These are phyloP conservation scores for Amphipyra berbera DNA, from an alignment of 2,888 invertebrate species.

Conservation along the genomic window DNA sequence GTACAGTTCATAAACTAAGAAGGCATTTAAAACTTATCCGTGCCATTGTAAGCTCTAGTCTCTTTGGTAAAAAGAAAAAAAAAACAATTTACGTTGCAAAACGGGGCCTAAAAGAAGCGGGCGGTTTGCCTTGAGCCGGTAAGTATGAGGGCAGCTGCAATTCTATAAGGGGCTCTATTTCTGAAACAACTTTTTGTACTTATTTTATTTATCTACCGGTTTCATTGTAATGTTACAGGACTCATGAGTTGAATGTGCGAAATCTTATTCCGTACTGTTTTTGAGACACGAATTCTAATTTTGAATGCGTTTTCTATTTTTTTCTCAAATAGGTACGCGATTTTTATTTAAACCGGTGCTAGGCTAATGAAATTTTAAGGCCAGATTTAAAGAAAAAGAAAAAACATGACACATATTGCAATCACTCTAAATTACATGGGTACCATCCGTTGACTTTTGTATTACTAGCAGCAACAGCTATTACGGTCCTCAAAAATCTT, in stretches of 20 bases:
- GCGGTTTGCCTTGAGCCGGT: slow-evolving; percentile 84
- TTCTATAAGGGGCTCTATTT: slow-evolving; percentile 79
- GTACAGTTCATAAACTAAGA: slow-evolving; percentile 62
- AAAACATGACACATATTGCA: background rate
- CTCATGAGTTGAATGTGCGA: slow-evolving; percentile 48
- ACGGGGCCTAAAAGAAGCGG: slow-evolving; percentile 74
- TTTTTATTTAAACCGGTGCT: too few relatives aligned
- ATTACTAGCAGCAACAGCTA: background rate
- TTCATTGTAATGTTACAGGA: slow-evolving; percentile 75
- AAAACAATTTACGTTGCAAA: slow-evolving; percentile 76
- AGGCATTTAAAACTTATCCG: slow-evolving; percentile 61
- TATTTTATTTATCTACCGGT: slow-evolving; percentile 77
- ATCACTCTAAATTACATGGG: background rate
- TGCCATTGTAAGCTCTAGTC: slow-evolving; percentile 65
- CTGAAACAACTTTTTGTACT: slow-evolving; percentile 81
- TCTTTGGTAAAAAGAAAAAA: slow-evolving; percentile 64
- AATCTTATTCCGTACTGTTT: slow-evolving; percentile 29
- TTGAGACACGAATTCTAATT: background rate
- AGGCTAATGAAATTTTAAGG: too few relatives aligned
- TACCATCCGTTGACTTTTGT: too few relatives aligned
- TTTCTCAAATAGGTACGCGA: too few relatives aligned
- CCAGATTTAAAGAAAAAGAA: too few relatives aligned
- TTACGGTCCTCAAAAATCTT: background rate
- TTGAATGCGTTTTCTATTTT: too few relatives aligned
- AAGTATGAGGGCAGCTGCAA: slow-evolving; percentile 76